Evolutionary conservation across 2,797 vertebrate species (phyloP).

Genomic region (Paratrypauchen microcephalus): DNA sequence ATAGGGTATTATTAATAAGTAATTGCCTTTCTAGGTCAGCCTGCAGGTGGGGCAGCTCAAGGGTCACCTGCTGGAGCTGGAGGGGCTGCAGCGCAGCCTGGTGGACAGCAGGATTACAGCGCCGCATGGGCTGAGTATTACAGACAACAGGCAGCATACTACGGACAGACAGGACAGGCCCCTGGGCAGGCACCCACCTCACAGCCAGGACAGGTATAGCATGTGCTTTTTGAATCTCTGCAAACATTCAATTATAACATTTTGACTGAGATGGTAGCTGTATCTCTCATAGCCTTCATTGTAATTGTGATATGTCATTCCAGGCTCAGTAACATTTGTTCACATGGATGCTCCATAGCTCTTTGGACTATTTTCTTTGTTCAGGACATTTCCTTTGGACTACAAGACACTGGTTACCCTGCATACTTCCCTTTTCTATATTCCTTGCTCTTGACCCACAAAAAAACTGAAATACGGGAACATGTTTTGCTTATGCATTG

Average conservation of each 20-base stretch:
- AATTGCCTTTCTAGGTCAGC: slow-evolving; percentile 58
- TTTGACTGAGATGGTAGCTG: background rate
- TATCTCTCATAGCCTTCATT: background rate
- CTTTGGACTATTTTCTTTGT: slow-evolving; percentile 53
- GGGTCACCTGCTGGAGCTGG: slow-evolving; percentile 32
- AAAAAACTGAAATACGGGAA: slow-evolving; percentile 46
- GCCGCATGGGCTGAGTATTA: slow-evolving; percentile 96
- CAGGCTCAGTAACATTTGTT: slow-evolving; percentile 72
- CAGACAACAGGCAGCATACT: slow-evolving; percentile 86
- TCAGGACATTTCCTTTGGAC: slow-evolving; percentile 45
- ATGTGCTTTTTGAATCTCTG: background rate
- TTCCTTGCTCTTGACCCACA: slow-evolving; percentile 24
- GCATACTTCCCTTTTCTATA: slow-evolving; percentile 45
- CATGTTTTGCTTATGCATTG: slow-evolving; percentile 48
- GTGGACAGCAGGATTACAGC: slow-evolving; percentile 89
- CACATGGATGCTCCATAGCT: slow-evolving; percentile 35
- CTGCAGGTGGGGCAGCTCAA: slow-evolving; percentile 61
- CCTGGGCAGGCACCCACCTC: slow-evolving; percentile 70
- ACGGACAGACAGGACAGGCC: slow-evolving; percentile 74
- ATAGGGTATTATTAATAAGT: background rate
- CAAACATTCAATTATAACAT: background rate
- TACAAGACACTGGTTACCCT: slow-evolving; percentile 43
- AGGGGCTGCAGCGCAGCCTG: slow-evolving; percentile 55
- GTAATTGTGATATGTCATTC: slow-evolving; percentile 37
- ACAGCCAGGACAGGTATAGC: slow-evolving; percentile 78